Conservation (phyloP, 2,888 invertebrate genomes). For the Meta bourneti region DNA sequence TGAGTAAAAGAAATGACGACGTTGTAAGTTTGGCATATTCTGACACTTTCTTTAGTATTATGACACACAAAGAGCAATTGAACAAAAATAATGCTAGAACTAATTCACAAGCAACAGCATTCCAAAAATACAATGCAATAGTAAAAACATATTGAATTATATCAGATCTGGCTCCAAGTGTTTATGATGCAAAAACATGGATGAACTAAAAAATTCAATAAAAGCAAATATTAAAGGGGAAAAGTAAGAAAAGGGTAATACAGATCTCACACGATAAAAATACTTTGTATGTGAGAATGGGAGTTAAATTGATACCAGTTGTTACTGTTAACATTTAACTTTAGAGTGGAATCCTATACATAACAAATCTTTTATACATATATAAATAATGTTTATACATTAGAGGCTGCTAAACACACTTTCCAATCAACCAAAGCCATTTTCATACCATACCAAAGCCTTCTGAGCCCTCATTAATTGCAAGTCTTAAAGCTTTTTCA, state of each 20-base stretch:
- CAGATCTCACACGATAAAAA: background rate
- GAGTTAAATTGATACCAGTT: constrained; percentile 17
- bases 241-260: too few relatives aligned
- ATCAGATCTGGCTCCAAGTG: too few relatives aligned
- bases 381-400: background rate
- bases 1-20: background rate
- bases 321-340: constrained; percentile 3
- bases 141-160: too few relatives aligned
- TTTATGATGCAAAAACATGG: too few relatives aligned
- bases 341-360: background rate
- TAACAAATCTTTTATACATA: background rate
- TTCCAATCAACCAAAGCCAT: background rate
- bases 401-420: background rate
- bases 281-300: background rate
- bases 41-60: background rate
- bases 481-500: constrained; percentile 92
- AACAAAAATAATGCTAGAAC: background rate
- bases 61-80: background rate
- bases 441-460: constrained; percentile 88
- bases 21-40: background rate
- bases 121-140: too few relatives aligned
- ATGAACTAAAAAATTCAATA: too few relatives aligned
- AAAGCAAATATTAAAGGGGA: too few relatives aligned
- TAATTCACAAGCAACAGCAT: too few relatives aligned
- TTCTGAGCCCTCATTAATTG: constrained; percentile 97